phyloP scores from a whole-genome alignment of 2,888 invertebrate genomes.

The Drosophila formosana region DNA sequence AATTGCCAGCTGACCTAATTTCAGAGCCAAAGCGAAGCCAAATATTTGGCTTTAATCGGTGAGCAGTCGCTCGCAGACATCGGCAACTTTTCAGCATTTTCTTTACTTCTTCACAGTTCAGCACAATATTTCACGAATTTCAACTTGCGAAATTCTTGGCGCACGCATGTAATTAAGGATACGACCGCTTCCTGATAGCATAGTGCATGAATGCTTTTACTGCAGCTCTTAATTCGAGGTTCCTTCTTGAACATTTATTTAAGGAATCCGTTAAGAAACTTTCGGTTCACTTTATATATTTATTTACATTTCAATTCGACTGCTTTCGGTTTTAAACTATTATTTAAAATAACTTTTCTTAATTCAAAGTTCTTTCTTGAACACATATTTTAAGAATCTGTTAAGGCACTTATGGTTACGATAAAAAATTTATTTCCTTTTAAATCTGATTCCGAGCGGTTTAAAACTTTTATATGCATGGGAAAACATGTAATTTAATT shows the following conservation, averaged over 20 bases:
- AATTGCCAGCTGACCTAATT: conserved; percentile 64
- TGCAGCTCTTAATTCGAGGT: background rate
- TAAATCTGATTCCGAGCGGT: too few species aligned
- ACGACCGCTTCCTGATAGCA: background rate
- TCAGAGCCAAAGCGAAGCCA: conserved; percentile 42
- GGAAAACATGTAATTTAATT: too few species aligned
- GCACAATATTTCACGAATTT: conserved; percentile 5
- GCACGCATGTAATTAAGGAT: background rate
- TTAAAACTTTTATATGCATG: too few species aligned
- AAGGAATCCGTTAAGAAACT: too few species aligned
- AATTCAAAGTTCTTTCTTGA: too few species aligned
- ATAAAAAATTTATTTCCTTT: too few species aligned
- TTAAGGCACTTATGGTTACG: too few species aligned
- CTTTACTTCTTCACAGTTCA: background rate
- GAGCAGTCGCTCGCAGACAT: conserved; percentile 24
- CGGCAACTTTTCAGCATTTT: conserved; percentile 1
- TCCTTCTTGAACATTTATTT: too few species aligned
- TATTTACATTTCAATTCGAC: too few species aligned
- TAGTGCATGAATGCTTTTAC: background rate
- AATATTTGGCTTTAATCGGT: conserved; percentile 67
- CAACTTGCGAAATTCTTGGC: background rate
- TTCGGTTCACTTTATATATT: too few species aligned
- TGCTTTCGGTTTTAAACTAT: too few species aligned
- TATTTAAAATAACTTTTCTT: background rate
- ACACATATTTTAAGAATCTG: too few species aligned